These are phyloP conservation scores for Microcebus griseorufus DNA, from an alignment of 2,113 vertebrate genomes.

Conservation along the genomic window DNA sequence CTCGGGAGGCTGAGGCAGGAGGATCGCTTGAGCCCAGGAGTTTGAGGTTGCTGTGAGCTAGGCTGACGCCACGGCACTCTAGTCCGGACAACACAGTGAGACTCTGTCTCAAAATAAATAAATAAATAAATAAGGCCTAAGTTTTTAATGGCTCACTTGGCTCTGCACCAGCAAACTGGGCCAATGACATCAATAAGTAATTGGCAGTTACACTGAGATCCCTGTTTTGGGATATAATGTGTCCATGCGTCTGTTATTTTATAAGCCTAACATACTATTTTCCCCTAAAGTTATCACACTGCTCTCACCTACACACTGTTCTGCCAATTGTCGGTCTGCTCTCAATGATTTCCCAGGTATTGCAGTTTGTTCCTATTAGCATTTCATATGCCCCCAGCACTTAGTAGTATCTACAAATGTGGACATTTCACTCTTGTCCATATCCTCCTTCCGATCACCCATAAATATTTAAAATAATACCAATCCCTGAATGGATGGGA, in stretches of 20 bases:
- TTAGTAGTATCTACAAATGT: neutral
- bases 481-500: neutral
- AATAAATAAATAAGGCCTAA: neutral
- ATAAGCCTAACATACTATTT: neutral
- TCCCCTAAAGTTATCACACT: neutral
- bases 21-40: too few species aligned
- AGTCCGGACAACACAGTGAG: too few species aligned
- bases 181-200: neutral
- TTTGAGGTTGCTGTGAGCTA: too few species aligned
- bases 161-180: neutral
- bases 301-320: neutral
- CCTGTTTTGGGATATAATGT: neutral
- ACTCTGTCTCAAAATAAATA: too few species aligned
- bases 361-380: slow-evolving; percentile 12
- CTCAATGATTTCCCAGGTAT: neutral
- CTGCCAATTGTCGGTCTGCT: neutral
- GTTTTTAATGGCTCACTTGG: neutral
- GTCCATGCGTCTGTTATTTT: neutral
- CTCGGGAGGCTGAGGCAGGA: too few species aligned
- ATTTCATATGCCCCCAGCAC: neutral
- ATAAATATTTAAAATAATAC: slow-evolving; percentile 34
- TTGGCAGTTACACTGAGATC: slow-evolving; percentile 14
- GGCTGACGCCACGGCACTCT: too few species aligned
- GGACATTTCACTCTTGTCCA: neutral
- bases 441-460: neutral